These are phyloP conservation scores for Xestoiulus laeticollis DNA, from an alignment of 2,888 invertebrate species.

Conservation along the genomic window DNA sequence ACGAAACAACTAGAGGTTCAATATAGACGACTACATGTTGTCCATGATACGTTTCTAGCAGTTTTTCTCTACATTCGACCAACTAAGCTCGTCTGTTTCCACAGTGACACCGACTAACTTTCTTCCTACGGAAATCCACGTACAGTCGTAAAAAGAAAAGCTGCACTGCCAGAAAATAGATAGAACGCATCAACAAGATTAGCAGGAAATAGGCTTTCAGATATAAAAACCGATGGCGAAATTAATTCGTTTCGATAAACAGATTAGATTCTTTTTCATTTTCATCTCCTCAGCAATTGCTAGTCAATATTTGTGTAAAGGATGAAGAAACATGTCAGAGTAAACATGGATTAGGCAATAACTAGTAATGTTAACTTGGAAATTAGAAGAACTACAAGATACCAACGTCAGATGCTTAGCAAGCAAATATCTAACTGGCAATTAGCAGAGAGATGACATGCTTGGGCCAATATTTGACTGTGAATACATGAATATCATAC, in stretches of 20 bases:
- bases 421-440: not conserved
- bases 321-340: not conserved
- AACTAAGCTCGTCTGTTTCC: conserved; percentile 5
- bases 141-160: conserved; percentile 32
- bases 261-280: conserved; percentile 27
- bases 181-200: conserved; percentile 42
- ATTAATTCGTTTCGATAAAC: conserved; percentile 45
- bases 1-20: not conserved
- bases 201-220: conserved; percentile 39
- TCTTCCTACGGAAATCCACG: not conserved
- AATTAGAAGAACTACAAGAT: not conserved
- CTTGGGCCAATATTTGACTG: not conserved
- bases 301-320: not conserved
- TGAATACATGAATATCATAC: not conserved
- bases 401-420: not conserved
- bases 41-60: not conserved
- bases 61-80: not conserved
- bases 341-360: not conserved
- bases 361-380: not conserved
- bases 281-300: not conserved
- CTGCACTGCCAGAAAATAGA: not conserved
- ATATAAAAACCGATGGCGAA: conserved; percentile 17
- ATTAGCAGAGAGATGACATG: not conserved
- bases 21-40: too few relatives aligned
- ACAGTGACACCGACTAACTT: conserved; percentile 5